Conservation (phyloP, 2,797 vertebrate genomes). For the Hippoglossus hippoglossus region DNA sequence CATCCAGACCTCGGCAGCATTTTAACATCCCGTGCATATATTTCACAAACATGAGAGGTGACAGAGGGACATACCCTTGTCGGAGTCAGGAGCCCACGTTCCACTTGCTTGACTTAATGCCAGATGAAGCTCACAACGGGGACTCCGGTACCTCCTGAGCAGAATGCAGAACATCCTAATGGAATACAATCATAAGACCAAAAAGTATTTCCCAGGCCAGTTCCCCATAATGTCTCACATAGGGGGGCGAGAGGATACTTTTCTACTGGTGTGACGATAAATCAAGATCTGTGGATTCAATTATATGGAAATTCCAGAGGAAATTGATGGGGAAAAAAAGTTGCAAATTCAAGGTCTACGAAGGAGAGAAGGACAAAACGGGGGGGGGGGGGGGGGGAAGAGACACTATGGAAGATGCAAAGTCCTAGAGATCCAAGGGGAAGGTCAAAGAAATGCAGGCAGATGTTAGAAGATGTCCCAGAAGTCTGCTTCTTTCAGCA, state of each 20-base stretch:
- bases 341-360: neutral
- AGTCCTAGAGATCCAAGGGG: constrained; percentile 49
- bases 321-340: too few species aligned
- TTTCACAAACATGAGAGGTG: constrained; percentile 29
- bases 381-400: too few species aligned
- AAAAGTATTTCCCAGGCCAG: neutral
- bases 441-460: constrained; percentile 65
- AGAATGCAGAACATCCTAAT: neutral
- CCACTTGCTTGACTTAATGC: constrained; percentile 2
- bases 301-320: neutral
- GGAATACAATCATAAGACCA: neutral
- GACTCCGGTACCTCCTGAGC: neutral
- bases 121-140: constrained; percentile 3
- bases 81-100: neutral
- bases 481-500: constrained; percentile 49
- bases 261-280: neutral
- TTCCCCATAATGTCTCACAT: neutral
- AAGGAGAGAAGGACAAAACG: neutral
- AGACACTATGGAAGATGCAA: constrained; percentile 23
- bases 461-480: constrained; percentile 68
- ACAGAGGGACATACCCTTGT: neutral
- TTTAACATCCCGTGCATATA: constrained; percentile 36
- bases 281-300: constrained; percentile 3
- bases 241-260: neutral
- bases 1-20: constrained; percentile 16